Conservation (phyloP, 2,797 vertebrate genomes). For the Microchirus variegatus region DNA sequence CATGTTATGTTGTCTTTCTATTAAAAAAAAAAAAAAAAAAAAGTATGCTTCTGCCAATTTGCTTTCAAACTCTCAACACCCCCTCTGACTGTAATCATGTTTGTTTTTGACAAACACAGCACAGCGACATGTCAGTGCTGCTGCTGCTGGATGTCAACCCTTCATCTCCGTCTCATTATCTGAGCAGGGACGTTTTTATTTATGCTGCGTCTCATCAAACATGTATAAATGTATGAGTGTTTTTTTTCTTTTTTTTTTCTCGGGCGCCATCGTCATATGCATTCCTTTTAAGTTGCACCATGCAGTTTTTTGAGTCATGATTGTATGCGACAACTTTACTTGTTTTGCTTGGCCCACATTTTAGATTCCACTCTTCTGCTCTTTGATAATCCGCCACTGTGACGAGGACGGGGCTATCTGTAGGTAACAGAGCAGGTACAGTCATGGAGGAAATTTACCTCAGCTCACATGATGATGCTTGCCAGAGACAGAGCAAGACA, state of each 20-base stretch:
- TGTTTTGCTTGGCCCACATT: constrained; percentile 26
- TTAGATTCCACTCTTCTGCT: constrained; percentile 14
- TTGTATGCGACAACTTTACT: constrained; percentile 42
- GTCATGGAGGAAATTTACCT: background rate
- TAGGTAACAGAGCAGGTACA: constrained; percentile 11
- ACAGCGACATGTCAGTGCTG: constrained; percentile 5
- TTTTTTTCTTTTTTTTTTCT: constrained; percentile 37
- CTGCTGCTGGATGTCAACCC: constrained; percentile 33
- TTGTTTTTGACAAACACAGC: constrained; percentile 34
- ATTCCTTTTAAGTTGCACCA: constrained; percentile 45
- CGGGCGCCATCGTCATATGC: constrained; percentile 54
- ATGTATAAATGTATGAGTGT: constrained; percentile 63
- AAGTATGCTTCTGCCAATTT: background rate
- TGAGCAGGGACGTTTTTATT: constrained; percentile 58
- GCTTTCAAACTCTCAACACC: constrained; percentile 13
- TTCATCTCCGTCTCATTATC: constrained; percentile 63
- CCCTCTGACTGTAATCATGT: constrained; percentile 17
- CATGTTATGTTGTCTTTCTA: constrained; percentile 3
- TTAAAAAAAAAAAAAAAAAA: background rate
- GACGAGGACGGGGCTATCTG: constrained; percentile 6
- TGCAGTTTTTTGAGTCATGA: constrained; percentile 26
- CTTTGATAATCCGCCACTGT: constrained; percentile 16
- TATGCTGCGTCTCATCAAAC: constrained; percentile 67
- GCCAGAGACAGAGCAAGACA: constrained; percentile 3
- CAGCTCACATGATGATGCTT: constrained; percentile 5